phyloP scores from a whole-genome alignment of 2,113 vertebrate species.

The Corvus moneduloides region DNA sequence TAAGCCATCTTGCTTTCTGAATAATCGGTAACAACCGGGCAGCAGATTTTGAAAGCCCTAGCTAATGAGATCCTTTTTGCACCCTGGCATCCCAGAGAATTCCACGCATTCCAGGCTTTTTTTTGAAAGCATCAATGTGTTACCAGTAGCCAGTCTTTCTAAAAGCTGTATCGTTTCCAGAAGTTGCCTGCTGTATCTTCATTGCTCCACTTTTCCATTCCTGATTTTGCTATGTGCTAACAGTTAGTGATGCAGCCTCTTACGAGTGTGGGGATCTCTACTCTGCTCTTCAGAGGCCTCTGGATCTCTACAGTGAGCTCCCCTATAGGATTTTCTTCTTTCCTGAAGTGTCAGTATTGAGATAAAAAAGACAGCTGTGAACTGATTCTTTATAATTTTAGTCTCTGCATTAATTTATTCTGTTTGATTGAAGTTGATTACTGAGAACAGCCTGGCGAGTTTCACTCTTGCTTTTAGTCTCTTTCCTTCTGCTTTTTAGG shows the following conservation, averaged over 20 bases:
- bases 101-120: slow-evolving; percentile 37
- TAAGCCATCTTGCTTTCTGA: slow-evolving; percentile 5
- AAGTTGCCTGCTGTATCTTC: background rate
- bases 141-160: background rate
- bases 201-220: background rate
- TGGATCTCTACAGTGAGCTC: background rate
- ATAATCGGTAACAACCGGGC: background rate
- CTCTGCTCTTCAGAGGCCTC: background rate
- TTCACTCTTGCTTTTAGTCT: slow-evolving; percentile 30
- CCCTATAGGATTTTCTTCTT: background rate
- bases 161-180: background rate
- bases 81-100: slow-evolving; percentile 24
- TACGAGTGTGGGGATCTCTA: background rate
- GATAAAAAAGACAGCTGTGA: background rate
- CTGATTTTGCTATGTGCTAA: background rate
- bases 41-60: slow-evolving; percentile 23
- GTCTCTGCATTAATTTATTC: background rate
- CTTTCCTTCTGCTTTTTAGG: background rate
- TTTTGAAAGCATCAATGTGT: background rate
- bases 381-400: background rate
- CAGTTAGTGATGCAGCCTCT: background rate
- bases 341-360: background rate
- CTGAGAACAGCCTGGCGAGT: background rate
- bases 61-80: slow-evolving; percentile 3
- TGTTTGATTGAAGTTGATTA: background rate